Conservation (phyloP, 2,888 invertebrate species). For the Zygaena filipendulae region DNA sequence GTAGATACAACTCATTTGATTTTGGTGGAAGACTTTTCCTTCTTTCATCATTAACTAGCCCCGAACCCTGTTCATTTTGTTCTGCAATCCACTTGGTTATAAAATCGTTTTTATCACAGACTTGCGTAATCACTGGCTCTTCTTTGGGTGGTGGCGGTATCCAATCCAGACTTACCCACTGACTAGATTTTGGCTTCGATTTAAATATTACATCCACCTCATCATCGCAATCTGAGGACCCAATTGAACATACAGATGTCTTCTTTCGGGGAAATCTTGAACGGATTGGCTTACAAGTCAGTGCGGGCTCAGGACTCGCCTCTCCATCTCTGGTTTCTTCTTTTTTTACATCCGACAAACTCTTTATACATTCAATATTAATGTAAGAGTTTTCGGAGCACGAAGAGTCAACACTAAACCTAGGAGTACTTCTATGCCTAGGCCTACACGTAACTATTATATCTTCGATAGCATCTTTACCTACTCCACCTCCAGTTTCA, state of each 20-base stretch:
- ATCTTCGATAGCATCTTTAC: constrained; percentile 42
- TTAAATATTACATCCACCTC: constrained; percentile 66
- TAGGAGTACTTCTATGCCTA: constrained; percentile 49
- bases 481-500: constrained; percentile 50
- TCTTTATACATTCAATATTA: constrained; percentile 62
- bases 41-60: constrained; percentile 54
- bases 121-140: constrained; percentile 59
- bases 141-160: constrained; percentile 61
- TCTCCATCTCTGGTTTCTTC: constrained; percentile 41
- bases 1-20: constrained; percentile 59
- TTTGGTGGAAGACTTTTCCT: constrained; percentile 61
- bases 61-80: constrained; percentile 54
- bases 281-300: constrained; percentile 42
- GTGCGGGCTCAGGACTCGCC: constrained; percentile 37
- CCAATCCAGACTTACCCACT: constrained; percentile 67
- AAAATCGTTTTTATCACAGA: constrained; percentile 67
- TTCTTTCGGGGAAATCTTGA: constrained; percentile 60
- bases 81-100: constrained; percentile 66
- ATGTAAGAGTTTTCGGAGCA: constrained; percentile 69
- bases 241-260: constrained; percentile 62
- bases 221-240: constrained; percentile 63
- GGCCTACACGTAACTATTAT: constrained; percentile 45
- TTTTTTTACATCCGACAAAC: constrained; percentile 63
- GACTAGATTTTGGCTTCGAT: constrained; percentile 69
- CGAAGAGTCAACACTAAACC: constrained; percentile 64